These are phyloP conservation scores for Ladona fulva DNA, from an alignment of 1,140 invertebrate species.

Conservation along the genomic window DNA sequence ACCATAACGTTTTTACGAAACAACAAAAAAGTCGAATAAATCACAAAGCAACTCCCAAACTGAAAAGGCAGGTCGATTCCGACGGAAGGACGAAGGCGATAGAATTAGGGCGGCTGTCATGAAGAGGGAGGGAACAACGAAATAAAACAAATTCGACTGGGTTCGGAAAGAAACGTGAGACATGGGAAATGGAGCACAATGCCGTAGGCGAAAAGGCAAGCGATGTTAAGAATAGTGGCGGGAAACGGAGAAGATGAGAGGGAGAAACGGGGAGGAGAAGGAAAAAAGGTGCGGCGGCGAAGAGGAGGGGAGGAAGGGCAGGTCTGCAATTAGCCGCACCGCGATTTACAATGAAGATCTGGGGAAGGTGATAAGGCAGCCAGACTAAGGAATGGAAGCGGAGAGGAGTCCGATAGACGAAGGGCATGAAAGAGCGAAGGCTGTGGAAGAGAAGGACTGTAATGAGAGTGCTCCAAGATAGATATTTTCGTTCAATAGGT, in stretches of 20 bases:
- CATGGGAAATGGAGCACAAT: too few species aligned
- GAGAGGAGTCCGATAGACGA: background rate
- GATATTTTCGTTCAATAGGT: too few species aligned
- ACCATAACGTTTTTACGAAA: too few species aligned
- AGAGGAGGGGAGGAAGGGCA: background rate
- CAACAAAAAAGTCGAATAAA: too few species aligned
- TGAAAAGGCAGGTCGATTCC: too few species aligned
- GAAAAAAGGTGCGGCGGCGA: background rate
- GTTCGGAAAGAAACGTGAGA: too few species aligned
- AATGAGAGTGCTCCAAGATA: too few species aligned
- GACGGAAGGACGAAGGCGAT: too few species aligned
- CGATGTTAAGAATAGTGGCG: background rate
- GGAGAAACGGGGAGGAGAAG: background rate
- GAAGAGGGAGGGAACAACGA: too few species aligned
- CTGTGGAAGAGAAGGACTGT: background rate
- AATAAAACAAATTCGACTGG: too few species aligned
- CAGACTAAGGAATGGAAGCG: background rate
- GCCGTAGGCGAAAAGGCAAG: background rate
- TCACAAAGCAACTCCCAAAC: too few species aligned
- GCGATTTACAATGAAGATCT: conserved; percentile 1
- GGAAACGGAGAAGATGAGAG: background rate
- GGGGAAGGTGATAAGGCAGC: background rate
- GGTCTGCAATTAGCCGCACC: background rate
- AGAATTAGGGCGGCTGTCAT: too few species aligned
- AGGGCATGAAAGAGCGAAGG: background rate